Evolutionary conservation across 2,888 invertebrate genomes (phyloP).

Genomic region (Eristalinus sepulchralis): DNA sequence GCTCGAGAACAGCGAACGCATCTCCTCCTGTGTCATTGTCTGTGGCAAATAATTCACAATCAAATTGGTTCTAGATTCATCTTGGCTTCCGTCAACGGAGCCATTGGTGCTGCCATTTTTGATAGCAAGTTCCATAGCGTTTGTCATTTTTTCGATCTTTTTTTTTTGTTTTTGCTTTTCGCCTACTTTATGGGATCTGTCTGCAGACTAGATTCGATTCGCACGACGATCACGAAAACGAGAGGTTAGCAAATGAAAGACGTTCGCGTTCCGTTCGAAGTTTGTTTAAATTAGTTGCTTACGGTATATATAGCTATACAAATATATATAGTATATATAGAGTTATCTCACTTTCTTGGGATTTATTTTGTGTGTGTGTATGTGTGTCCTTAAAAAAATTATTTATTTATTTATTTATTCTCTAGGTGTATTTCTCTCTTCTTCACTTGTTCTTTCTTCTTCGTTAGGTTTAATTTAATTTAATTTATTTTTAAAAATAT

Average conservation of each 20-base stretch:
- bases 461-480: conserved; percentile 51
- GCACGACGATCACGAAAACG: too few species aligned
- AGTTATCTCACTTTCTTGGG: conserved; percentile 78
- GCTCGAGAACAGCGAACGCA: conserved; percentile 95
- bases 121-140: conserved; percentile 85
- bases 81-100: conserved; percentile 86
- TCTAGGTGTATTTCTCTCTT: conserved; percentile 54
- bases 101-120: conserved; percentile 87
- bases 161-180: conserved; percentile 55
- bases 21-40: conserved; percentile 96
- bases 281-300: conserved; percentile 55
- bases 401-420: conserved; percentile 37
- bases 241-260: conserved; percentile 35
- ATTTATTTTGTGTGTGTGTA: conserved; percentile 69
- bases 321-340: conserved; percentile 72
- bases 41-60: conserved; percentile 98
- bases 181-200: conserved; percentile 62
- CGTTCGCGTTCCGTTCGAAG: conserved; percentile 14
- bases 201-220: conserved; percentile 10
- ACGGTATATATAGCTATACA: conserved; percentile 71
- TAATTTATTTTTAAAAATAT: conserved; percentile 64
- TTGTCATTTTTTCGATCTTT: conserved; percentile 76
- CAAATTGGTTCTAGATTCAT: conserved; percentile 97
- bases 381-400: conserved; percentile 52
- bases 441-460: conserved; percentile 58